Percentiles rank a stretch among this genome's conserved stretches.
These are phyloP conservation scores for Micronycteris hirsuta DNA, from an alignment of 2,113 vertebrate genomes.

Conservation along the genomic window DNA sequence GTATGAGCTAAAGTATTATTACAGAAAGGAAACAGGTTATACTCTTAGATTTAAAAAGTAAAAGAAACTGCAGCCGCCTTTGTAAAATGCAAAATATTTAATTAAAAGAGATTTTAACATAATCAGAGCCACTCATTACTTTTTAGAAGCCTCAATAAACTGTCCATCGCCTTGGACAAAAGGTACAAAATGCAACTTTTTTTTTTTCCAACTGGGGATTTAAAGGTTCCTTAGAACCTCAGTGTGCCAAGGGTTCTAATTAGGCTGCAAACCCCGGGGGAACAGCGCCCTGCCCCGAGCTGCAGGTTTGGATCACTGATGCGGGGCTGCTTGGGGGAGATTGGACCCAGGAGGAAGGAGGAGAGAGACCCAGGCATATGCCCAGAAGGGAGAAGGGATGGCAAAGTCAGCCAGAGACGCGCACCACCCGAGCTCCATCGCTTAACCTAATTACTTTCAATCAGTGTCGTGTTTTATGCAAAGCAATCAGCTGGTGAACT, in stretches of 20 bases:
- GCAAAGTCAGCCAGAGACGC: slow-evolving; percentile 80
- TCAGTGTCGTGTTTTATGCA: slow-evolving; percentile 94
- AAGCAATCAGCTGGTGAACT: slow-evolving; percentile 96
- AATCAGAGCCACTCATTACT: slow-evolving; percentile 74
- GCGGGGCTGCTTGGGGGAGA: background rate
- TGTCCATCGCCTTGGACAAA: slow-evolving; percentile 47
- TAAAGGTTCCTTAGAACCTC: background rate
- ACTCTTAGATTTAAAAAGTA: slow-evolving; percentile 74
- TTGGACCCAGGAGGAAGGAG: slow-evolving; percentile 26
- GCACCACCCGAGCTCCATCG: slow-evolving; percentile 79
- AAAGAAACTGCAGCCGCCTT: slow-evolving; percentile 76
- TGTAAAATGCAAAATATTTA: slow-evolving; percentile 83
- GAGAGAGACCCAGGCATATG: slow-evolving; percentile 34
- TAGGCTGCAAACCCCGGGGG: background rate
- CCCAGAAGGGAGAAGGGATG: slow-evolving; percentile 64
- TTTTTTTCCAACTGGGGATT: slow-evolving; percentile 22
- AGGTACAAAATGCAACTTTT: slow-evolving; percentile 57
- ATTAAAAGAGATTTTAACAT: slow-evolving; percentile 85
- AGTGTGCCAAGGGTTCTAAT: background rate
- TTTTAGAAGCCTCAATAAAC: slow-evolving; percentile 67
- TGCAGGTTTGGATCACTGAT: slow-evolving; percentile 18
- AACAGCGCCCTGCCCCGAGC: background rate
- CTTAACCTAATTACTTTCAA: slow-evolving; percentile 97
- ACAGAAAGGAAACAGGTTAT: slow-evolving; percentile 71
- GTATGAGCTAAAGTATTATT: slow-evolving; percentile 79